phyloP scores from a whole-genome alignment of 2,888 invertebrate genomes.

The Rhorus exstirpatorius region DNA sequence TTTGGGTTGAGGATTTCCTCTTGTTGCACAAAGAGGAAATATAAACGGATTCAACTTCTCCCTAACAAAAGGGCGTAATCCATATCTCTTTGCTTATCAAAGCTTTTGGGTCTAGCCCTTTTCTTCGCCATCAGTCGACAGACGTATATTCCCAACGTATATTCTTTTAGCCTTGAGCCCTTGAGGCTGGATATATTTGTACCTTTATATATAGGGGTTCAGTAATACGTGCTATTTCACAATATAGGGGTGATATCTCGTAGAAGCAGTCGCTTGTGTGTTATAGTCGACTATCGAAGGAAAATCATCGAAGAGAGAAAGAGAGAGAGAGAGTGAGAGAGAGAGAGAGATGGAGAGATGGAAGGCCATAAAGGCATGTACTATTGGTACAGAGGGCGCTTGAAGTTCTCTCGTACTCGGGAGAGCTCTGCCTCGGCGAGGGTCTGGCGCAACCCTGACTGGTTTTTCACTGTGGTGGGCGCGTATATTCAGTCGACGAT shows the following conservation, averaged over 20 bases:
- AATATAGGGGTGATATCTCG: slow-evolving; percentile 57
- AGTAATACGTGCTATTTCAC: slow-evolving; percentile 36
- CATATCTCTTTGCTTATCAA: neutral
- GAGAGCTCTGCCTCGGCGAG: slow-evolving; percentile 6
- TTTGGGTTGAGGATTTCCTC: neutral
- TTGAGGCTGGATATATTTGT: slow-evolving; percentile 16
- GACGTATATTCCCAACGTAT: neutral
- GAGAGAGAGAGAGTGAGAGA: neutral
- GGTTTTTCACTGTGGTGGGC: slow-evolving; percentile 34
- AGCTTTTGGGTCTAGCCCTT: neutral
- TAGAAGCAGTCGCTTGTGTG: slow-evolving; percentile 49
- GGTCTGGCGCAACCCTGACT: slow-evolving; percentile 27
- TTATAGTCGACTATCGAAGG: slow-evolving; percentile 46
- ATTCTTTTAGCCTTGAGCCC: slow-evolving; percentile 26
- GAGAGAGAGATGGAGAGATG: slow-evolving; percentile 5
- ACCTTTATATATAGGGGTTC: slow-evolving; percentile 5
- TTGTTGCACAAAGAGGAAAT: slow-evolving; percentile 7
- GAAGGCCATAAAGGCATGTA: slow-evolving; percentile 29
- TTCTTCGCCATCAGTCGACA: neutral
- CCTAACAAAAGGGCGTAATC: neutral
- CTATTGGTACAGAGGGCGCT: slow-evolving; percentile 12
- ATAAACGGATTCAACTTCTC: neutral
- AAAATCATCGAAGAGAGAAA: slow-evolving; percentile 30
- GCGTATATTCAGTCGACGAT: slow-evolving; percentile 60
- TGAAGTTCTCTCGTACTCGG: neutral